Evolutionary conservation across 2,797 vertebrate species (phyloP).

Genomic region (Esox masquinongy): DNA sequence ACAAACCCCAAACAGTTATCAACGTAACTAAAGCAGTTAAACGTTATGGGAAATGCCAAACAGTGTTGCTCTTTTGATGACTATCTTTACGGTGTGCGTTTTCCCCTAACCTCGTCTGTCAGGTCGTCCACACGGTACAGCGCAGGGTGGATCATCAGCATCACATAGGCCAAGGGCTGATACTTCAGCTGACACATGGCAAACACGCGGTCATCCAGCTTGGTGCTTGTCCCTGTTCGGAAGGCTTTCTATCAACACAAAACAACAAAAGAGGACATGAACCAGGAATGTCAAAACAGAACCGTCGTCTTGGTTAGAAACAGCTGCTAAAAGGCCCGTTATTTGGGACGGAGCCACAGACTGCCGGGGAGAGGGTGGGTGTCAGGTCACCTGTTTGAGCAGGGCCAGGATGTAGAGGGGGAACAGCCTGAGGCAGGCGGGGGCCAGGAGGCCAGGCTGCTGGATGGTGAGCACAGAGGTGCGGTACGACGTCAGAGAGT

Average conservation of each 20-base stretch:
- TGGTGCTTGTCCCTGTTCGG: constrained; percentile 86
- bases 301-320: background rate
- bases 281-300: too few species aligned
- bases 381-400: constrained; percentile 85
- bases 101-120: constrained; percentile 83
- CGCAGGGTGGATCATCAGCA: constrained; percentile 92
- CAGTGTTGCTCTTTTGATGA: background rate
- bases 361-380: background rate
- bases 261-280: too few species aligned
- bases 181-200: constrained; percentile 96
- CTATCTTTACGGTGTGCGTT: background rate
- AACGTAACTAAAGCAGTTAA: too few species aligned
- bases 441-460: constrained; percentile 89
- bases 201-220: constrained; percentile 90
- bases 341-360: background rate
- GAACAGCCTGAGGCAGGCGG: constrained; percentile 86
- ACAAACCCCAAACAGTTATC: too few species aligned
- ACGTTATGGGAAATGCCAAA: too few species aligned
- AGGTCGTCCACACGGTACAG: constrained; percentile 90
- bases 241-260: constrained; percentile 83
- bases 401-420: constrained; percentile 89
- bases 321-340: background rate
- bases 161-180: constrained; percentile 88
- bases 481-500: constrained; percentile 86
- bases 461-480: constrained; percentile 85